phyloP scores from a whole-genome alignment of 2,113 vertebrate species.

The Albula goreensis region DNA sequence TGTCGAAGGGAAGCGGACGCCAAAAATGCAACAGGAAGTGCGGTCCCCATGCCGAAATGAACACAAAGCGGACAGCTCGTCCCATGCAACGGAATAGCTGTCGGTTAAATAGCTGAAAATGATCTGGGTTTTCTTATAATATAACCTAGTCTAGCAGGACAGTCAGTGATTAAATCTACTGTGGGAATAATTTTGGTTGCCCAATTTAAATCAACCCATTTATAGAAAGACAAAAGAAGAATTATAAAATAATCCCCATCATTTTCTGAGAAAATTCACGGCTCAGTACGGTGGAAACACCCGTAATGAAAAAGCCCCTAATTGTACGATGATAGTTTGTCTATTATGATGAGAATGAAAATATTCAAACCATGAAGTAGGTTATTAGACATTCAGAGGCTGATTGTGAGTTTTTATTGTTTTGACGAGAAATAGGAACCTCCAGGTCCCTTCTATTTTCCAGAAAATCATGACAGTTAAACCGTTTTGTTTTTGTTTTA shows the following conservation, averaged over 20 bases:
- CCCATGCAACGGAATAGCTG: constrained; percentile 5
- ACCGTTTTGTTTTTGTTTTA: constrained; percentile 33
- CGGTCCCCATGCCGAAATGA: neutral
- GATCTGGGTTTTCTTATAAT: neutral
- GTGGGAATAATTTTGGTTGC: neutral
- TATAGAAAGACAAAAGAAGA: neutral
- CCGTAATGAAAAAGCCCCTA: neutral
- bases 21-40: constrained; percentile 42
- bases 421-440: neutral
- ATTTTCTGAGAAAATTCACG: neutral
- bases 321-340: neutral
- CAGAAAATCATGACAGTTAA: constrained; percentile 34
- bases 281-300: neutral
- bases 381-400: neutral
- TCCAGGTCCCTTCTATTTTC: constrained; percentile 6
- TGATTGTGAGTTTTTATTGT: neutral
- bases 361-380: neutral
- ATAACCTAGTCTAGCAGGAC: too few species aligned
- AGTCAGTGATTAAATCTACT: neutral
- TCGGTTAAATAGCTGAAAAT: neutral
- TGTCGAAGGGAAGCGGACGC: constrained; percentile 6
- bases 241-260: neutral
- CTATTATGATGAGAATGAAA: neutral
- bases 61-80: constrained; percentile 30
- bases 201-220: neutral